Percentiles rank a stretch among this genome's conserved stretches.
Evolutionary conservation across 2,113 vertebrate species (phyloP).

Genomic region (Cariama cristata): DNA sequence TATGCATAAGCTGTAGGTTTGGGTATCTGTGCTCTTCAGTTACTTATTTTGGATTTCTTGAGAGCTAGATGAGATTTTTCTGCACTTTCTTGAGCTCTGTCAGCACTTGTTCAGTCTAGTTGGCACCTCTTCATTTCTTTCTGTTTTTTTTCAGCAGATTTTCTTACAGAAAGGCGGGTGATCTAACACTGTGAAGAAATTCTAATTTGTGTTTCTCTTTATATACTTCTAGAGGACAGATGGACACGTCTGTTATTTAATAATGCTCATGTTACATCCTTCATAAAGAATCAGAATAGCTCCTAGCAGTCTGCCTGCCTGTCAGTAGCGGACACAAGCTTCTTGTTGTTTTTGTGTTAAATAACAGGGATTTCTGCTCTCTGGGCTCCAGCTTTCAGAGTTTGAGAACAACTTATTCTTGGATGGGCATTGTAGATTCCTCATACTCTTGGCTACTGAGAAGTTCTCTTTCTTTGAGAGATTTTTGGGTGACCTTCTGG

Average conservation of each 20-base stretch:
- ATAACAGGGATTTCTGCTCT: slow-evolving; percentile 28
- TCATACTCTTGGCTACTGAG: background rate
- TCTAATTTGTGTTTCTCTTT: slow-evolving; percentile 59
- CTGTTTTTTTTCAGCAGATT: slow-evolving; percentile 48
- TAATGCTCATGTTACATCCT: slow-evolving; percentile 58
- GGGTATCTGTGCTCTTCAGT: background rate
- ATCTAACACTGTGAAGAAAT: slow-evolving; percentile 62
- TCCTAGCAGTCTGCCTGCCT: slow-evolving; percentile 53
- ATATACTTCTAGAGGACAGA: slow-evolving; percentile 63
- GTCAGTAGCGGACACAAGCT: slow-evolving; percentile 22
- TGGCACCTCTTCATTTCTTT: slow-evolving; percentile 59
- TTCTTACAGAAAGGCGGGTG: slow-evolving; percentile 52
- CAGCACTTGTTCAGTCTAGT: slow-evolving; percentile 68
- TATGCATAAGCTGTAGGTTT: background rate
- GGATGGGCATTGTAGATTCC: background rate
- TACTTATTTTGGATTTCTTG: slow-evolving; percentile 51
- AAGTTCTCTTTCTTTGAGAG: background rate
- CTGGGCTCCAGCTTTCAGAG: background rate
- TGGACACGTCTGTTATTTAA: slow-evolving; percentile 65
- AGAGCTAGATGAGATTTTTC: slow-evolving; percentile 55
- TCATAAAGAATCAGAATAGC: slow-evolving; percentile 45
- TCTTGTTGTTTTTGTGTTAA: slow-evolving; percentile 34
- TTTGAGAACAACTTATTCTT: background rate
- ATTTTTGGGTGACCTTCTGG: background rate
- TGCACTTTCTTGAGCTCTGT: slow-evolving; percentile 67